A percentile compares a stretch with the other conserved stretches of the same genome.
Conservation (phyloP, 2,888 invertebrate species). For the Nymphalis polychloros region DNA sequence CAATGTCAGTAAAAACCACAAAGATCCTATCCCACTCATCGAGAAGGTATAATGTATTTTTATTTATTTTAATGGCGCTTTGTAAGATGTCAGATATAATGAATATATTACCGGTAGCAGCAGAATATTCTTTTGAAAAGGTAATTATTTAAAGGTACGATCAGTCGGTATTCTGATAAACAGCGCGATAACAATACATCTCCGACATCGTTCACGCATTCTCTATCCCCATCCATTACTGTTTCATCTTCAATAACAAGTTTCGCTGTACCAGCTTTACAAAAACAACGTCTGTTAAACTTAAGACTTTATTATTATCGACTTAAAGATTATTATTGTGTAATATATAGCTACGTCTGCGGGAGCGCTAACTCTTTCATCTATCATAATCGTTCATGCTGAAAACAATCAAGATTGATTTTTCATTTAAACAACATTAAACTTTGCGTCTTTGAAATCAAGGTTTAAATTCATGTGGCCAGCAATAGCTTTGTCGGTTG, state of each 20-base stretch:
- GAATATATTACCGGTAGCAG: constrained; percentile 80
- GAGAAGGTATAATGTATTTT: constrained; percentile 68
- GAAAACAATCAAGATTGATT: constrained; percentile 82
- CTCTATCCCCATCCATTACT: constrained; percentile 80
- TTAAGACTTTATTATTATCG: constrained; percentile 53
- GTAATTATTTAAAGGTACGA: constrained; percentile 80
- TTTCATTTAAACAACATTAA: constrained; percentile 49
- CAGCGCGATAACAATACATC: constrained; percentile 80
- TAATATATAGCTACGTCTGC: constrained; percentile 60
- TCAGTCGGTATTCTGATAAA: constrained; percentile 77
- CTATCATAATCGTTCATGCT: constrained; percentile 83
- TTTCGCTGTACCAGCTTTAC: constrained; percentile 64
- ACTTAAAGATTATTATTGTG: constrained; percentile 55
- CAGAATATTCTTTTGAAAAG: constrained; percentile 74
- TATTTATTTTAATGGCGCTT: constrained; percentile 74
- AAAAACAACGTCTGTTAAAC: constrained; percentile 43
- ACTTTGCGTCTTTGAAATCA: constrained; percentile 46
- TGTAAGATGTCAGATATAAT: constrained; percentile 78
- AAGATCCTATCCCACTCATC: constrained; percentile 56
- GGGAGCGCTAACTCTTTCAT: constrained; percentile 82
- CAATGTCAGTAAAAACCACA: constrained; percentile 51
- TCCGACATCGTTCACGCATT: constrained; percentile 80
- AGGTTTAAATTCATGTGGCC: constrained; percentile 46
- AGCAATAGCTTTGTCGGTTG: constrained; percentile 62
- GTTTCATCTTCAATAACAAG: constrained; percentile 80